Conservation (phyloP, 2,888 invertebrate genomes). For the Heteromurus nitidus region DNA sequence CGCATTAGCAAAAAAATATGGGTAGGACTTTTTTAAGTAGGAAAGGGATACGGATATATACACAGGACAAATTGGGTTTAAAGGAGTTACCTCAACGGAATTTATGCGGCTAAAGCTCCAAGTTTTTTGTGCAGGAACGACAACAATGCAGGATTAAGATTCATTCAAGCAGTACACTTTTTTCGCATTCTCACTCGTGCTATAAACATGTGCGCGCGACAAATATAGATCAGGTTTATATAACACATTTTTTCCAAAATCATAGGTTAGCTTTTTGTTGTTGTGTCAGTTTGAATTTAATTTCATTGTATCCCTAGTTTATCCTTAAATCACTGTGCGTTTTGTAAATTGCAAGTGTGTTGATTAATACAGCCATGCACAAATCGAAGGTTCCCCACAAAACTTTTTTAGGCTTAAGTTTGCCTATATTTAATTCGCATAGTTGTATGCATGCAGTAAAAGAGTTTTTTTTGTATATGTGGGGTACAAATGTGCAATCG, state of each 20-base stretch:
- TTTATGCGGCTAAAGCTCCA: background rate
- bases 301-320: too few relatives aligned
- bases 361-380: slow-evolving; percentile 21
- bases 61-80: slow-evolving; percentile 2
- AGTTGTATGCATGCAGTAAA: too few relatives aligned
- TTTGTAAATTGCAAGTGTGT: slow-evolving; percentile 3
- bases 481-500: background rate
- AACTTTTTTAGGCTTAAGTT: slow-evolving; percentile 3
- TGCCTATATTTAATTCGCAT: too few relatives aligned
- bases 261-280: too few relatives aligned
- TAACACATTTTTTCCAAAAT: too few relatives aligned
- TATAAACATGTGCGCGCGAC: background rate
- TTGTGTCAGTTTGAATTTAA: too few relatives aligned
- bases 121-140: too few relatives aligned
- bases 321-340: too few relatives aligned
- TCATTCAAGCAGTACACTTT: background rate
- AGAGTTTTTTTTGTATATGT: too few relatives aligned
- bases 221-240: slow-evolving; percentile 2
- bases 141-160: too few relatives aligned
- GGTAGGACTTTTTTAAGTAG: slow-evolving; percentile 31
- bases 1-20: background rate
- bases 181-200: background rate
- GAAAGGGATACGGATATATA: slow-evolving; percentile 57
- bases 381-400: slow-evolving; percentile 58
- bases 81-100: slow-evolving; percentile 3